Evolutionary conservation across 2,113 vertebrate genomes (phyloP).

Genomic region (Triplophysa tibetana): DNA sequence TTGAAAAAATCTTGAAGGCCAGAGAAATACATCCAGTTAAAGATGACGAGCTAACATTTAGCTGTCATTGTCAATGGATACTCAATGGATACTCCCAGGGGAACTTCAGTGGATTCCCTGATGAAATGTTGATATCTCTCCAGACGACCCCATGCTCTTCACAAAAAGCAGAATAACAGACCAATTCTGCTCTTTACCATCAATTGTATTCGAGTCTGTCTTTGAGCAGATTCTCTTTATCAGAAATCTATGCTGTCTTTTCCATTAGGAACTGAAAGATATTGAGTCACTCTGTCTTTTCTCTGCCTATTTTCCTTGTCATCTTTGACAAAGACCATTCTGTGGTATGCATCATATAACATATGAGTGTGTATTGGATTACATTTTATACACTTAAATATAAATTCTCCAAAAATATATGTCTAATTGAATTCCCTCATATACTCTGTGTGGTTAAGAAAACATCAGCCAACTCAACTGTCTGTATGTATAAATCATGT

Average conservation of each 20-base stretch:
- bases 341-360: neutral
- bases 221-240: constrained; percentile 49
- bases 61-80: constrained; percentile 35
- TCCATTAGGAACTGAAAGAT: constrained; percentile 11
- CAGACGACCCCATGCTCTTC: constrained; percentile 37
- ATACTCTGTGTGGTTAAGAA: too few relatives aligned
- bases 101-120: constrained; percentile 18
- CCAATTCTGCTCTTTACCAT: constrained; percentile 15
- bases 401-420: too few relatives aligned
- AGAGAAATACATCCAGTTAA: constrained; percentile 24
- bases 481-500: constrained; percentile 1
- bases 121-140: constrained; percentile 44
- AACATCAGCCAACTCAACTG: too few relatives aligned
- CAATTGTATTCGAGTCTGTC: constrained; percentile 41
- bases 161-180: constrained; percentile 40
- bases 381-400: too few relatives aligned
- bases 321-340: constrained; percentile 21
- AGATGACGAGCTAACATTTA: constrained; percentile 40
- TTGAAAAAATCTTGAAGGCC: constrained; percentile 1
- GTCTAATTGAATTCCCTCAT: too few relatives aligned
- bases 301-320: constrained; percentile 18
- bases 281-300: constrained; percentile 29
- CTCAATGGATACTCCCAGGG: constrained; percentile 33
- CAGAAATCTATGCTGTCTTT: constrained; percentile 37
- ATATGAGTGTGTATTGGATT: neutral